These are phyloP conservation scores for Clinocottus analis DNA, from an alignment of 2,113 vertebrate genomes.

Conservation along the genomic window DNA sequence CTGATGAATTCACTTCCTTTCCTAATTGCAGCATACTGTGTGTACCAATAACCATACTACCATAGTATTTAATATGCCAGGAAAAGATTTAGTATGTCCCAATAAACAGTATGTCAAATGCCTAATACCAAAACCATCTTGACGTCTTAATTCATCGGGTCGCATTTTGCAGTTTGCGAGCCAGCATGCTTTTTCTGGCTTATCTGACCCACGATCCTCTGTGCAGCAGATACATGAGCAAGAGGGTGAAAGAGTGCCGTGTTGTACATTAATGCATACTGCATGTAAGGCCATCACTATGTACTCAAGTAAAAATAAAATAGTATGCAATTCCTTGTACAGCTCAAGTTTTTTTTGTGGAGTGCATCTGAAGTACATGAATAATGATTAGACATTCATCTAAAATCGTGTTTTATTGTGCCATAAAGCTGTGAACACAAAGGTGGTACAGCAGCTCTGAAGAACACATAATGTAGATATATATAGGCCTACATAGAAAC, in stretches of 20 bases:
- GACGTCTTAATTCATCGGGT: background rate
- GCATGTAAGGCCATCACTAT: background rate
- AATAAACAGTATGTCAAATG: background rate
- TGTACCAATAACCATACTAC: background rate
- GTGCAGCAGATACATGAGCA: background rate
- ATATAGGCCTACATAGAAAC: conserved; percentile 39
- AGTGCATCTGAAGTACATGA: background rate
- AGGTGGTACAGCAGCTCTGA: conserved; percentile 44
- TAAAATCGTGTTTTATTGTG: conserved; percentile 74
- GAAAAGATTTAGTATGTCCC: background rate
- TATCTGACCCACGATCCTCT: background rate
- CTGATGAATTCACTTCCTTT: background rate
- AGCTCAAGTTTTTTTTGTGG: background rate
- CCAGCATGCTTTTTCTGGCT: background rate
- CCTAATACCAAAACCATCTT: background rate
- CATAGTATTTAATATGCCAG: background rate
- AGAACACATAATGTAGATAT: conserved; percentile 45
- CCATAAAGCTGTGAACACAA: conserved; percentile 67
- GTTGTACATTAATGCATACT: background rate
- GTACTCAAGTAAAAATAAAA: background rate
- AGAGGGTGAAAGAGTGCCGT: background rate
- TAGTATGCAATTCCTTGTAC: background rate
- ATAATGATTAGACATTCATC: conserved; percentile 38
- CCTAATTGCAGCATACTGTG: background rate
- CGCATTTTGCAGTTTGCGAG: background rate